Percentiles rank a stretch among this genome's conserved stretches.
Evolutionary conservation across 2,888 invertebrate genomes (phyloP).

Genomic region (Volucella bombylans): DNA sequence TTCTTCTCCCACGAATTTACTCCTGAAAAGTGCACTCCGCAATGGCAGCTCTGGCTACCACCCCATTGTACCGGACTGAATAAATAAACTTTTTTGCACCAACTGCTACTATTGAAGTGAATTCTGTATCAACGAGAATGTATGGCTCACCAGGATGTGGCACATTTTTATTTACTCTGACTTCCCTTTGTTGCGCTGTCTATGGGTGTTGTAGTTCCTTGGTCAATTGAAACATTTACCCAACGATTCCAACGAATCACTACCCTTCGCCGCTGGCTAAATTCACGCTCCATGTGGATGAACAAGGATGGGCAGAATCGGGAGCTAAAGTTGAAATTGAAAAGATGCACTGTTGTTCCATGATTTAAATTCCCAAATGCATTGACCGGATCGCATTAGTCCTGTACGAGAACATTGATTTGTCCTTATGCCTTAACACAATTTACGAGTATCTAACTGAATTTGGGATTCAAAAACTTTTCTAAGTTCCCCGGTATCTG

Average conservation of each 20-base stretch:
- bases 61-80: conserved; percentile 19
- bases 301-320: neutral
- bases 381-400: conserved; percentile 50
- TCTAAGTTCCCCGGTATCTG: too few relatives aligned
- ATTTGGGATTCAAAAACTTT: conserved; percentile 40
- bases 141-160: conserved; percentile 18
- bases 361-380: conserved; percentile 62
- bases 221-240: conserved; percentile 59
- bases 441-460: conserved; percentile 32
- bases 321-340: neutral
- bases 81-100: conserved; percentile 59
- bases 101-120: conserved; percentile 29
- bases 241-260: conserved; percentile 33
- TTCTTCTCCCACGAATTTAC: too few relatives aligned
- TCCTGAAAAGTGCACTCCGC: too few relatives aligned
- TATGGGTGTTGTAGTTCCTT: conserved; percentile 33
- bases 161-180: conserved; percentile 29
- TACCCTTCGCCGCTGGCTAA: conserved; percentile 9
- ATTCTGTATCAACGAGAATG: conserved; percentile 1
- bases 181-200: conserved; percentile 33
- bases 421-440: conserved; percentile 25
- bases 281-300: conserved; percentile 11
- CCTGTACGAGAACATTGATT: neutral
- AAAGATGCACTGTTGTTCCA: conserved; percentile 35
- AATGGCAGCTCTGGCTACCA: too few relatives aligned